Evolutionary conservation across 2,113 vertebrate species (phyloP).

Genomic region (Chrysemys picta): DNA sequence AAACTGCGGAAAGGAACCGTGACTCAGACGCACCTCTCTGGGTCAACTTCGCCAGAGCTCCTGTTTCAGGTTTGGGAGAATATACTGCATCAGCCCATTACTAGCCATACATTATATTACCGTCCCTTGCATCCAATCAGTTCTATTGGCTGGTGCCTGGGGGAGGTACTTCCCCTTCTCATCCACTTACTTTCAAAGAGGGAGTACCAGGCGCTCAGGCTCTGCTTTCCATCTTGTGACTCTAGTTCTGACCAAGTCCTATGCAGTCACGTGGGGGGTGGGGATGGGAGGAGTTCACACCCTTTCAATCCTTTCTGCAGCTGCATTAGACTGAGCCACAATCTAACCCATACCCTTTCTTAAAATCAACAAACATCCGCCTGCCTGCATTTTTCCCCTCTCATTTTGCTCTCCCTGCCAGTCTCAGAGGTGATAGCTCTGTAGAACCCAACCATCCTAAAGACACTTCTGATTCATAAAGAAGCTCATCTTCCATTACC

Average conservation of each 20-base stretch:
- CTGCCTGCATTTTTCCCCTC: neutral
- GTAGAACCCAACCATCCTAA: neutral
- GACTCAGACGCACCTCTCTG: neutral
- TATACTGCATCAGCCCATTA: neutral
- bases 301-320: neutral
- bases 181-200: neutral
- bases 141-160: neutral
- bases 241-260: neutral
- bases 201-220: neutral
- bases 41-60: neutral
- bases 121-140: neutral
- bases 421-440: neutral
- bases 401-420: neutral
- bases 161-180: neutral
- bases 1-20: neutral
- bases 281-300: neutral
- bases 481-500: neutral
- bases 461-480: neutral
- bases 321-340: neutral
- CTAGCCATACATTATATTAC: neutral
- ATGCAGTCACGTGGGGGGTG: neutral
- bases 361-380: neutral
- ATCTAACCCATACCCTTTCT: neutral
- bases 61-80: neutral
- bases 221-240: neutral